phyloP scores from a whole-genome alignment of 2,797 vertebrate species.

The Rhynchotus rufescens region DNA sequence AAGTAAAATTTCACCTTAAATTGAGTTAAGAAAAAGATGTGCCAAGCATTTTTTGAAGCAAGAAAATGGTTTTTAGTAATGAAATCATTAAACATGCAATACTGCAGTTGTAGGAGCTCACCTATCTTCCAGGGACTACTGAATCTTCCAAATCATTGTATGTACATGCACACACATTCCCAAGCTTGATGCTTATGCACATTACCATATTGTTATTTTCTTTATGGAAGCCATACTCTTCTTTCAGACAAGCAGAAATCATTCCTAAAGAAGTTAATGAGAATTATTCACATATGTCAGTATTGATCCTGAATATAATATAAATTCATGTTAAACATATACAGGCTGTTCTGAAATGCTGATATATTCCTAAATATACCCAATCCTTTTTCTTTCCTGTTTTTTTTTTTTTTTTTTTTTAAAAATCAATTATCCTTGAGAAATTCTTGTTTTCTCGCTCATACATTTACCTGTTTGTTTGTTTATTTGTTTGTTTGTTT shows the following conservation, averaged over 20 bases:
- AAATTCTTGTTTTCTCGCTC: neutral
- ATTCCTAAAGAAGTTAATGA: neutral
- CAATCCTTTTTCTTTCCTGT: neutral
- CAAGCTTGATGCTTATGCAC: neutral
- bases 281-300: neutral
- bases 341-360: neutral
- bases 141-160: neutral
- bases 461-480: neutral
- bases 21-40: neutral
- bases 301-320: neutral
- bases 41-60: neutral
- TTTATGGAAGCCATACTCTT: neutral
- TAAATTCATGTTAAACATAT: neutral
- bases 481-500: neutral
- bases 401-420: neutral
- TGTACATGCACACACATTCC: neutral
- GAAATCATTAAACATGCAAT: neutral
- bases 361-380: neutral
- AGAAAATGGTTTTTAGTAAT: neutral
- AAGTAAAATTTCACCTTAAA: slow-evolving; percentile 40
- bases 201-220: neutral
- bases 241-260: neutral
- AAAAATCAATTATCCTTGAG: neutral
- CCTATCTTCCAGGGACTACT: neutral
- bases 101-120: neutral